phyloP scores from a whole-genome alignment of 2,113 vertebrate species.

The Megalops atlanticus region DNA sequence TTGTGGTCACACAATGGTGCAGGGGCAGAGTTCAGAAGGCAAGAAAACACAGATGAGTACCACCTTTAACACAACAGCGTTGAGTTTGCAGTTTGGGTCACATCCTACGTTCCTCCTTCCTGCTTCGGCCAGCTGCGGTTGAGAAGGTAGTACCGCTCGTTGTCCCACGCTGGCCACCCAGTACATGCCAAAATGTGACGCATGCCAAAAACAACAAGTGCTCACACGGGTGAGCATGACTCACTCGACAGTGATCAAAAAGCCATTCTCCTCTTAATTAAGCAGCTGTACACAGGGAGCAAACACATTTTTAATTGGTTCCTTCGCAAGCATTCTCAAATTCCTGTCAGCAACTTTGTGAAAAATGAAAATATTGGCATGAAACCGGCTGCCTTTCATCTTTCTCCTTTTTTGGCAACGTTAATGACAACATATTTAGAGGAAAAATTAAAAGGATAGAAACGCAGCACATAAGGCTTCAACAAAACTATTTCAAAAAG shows the following conservation, averaged over 20 bases:
- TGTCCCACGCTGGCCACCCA: not conserved
- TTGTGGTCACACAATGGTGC: not conserved
- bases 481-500: too few species aligned
- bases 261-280: not conserved
- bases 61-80: too few species aligned
- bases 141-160: not conserved
- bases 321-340: not conserved
- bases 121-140: not conserved
- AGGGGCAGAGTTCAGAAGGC: not conserved
- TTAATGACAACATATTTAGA: not conserved
- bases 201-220: not conserved
- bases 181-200: not conserved
- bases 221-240: not conserved
- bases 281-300: not conserved
- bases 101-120: too few species aligned
- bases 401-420: not conserved
- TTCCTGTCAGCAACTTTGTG: not conserved
- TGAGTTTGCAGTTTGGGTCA: too few species aligned
- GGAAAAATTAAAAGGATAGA: too few species aligned
- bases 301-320: not conserved
- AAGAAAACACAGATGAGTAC: not conserved
- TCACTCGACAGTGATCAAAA: not conserved
- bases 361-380: not conserved
- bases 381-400: not conserved
- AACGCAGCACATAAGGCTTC: too few species aligned